A percentile compares a stretch with the other conserved stretches of the same genome.
Evolutionary conservation across 2,113 vertebrate species (phyloP).

Genomic region (Candoia aspera): DNA sequence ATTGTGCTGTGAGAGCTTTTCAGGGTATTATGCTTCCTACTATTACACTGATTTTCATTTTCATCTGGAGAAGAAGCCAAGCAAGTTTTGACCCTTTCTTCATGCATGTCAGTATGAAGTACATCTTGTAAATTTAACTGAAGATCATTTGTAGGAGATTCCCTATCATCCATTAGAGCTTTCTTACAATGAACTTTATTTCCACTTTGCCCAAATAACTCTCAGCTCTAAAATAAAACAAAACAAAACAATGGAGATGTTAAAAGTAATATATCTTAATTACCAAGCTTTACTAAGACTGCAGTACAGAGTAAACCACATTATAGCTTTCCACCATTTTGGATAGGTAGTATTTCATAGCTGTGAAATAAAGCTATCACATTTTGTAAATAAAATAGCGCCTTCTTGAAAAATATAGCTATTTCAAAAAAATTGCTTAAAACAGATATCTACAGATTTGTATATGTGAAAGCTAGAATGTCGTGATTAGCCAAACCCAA

Average conservation of each 20-base stretch:
- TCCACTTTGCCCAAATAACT: conserved; percentile 59
- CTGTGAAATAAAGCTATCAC: neutral
- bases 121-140: conserved; percentile 69
- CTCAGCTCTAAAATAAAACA: conserved; percentile 70
- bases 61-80: conserved; percentile 74
- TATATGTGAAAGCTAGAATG: conserved; percentile 3
- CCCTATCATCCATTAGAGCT: conserved; percentile 80
- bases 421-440: conserved; percentile 12
- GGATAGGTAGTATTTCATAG: neutral
- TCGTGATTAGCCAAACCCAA: neutral
- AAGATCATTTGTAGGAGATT: conserved; percentile 60
- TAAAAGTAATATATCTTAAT: neutral
- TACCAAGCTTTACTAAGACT: neutral
- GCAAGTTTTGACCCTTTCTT: conserved; percentile 51
- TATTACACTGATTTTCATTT: conserved; percentile 78
- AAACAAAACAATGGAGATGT: conserved; percentile 16
- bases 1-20: conserved; percentile 52
- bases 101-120: conserved; percentile 42
- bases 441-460: neutral
- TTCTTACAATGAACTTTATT: conserved; percentile 57
- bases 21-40: conserved; percentile 50
- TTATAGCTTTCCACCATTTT: neutral
- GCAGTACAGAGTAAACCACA: neutral
- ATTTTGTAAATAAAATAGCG: neutral
- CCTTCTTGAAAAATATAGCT: neutral